These are phyloP conservation scores for Seladonia tumulorum DNA, from an alignment of 2,888 invertebrate species.

Conservation along the genomic window DNA sequence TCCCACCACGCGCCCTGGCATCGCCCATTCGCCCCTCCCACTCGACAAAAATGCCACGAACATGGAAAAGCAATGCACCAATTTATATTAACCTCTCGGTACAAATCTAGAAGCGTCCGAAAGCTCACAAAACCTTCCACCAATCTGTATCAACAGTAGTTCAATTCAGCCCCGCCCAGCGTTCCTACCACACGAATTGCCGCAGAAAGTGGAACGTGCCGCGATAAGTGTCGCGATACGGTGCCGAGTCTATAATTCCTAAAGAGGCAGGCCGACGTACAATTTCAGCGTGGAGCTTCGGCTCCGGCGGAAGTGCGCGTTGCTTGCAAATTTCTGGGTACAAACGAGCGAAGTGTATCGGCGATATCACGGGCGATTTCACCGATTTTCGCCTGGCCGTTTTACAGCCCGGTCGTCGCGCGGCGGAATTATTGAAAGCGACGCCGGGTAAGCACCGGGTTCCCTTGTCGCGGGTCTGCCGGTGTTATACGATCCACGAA, in stretches of 20 bases:
- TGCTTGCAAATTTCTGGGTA: conserved; percentile 2
- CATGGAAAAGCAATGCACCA: background rate
- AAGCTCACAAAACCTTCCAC: background rate
- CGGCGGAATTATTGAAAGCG: conserved; percentile 56
- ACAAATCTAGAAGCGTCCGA: background rate
- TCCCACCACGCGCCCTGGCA: background rate
- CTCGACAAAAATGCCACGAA: background rate
- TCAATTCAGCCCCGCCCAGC: background rate
- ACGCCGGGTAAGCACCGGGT: conserved; percentile 21
- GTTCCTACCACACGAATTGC: background rate
- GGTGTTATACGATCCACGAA: conserved; percentile 53
- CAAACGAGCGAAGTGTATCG: conserved; percentile 1
- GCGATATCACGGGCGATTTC: conserved; percentile 15
- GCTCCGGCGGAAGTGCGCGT: background rate
- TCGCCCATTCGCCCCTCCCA: background rate
- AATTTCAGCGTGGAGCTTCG: background rate
- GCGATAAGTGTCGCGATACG: conserved; percentile 12
- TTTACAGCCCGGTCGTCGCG: conserved; percentile 25
- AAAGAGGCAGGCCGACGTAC: background rate
- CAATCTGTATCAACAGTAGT: background rate
- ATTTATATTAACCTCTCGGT: background rate
- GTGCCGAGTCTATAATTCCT: background rate
- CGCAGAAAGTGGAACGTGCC: background rate
- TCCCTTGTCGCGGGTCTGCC: conserved; percentile 27
- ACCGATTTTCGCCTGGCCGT: conserved; percentile 17